Conservation (phyloP, 2,113 vertebrate genomes). For the Oenanthe melanoleuca region DNA sequence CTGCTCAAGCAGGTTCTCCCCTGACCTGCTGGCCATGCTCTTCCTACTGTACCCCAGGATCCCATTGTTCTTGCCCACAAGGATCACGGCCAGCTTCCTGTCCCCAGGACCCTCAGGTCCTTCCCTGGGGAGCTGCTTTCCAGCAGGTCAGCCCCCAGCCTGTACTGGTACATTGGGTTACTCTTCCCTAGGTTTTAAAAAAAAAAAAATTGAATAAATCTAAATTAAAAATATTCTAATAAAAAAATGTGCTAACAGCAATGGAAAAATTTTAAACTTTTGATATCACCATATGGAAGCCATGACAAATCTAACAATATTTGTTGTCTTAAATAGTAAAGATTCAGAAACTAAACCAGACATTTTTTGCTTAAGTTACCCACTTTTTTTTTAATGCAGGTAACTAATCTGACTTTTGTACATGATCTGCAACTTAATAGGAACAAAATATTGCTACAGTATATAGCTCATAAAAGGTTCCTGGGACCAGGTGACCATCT, state of each 20-base stretch:
- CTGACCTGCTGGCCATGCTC: accelerated
- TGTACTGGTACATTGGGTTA: neutral
- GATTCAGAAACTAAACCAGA: neutral
- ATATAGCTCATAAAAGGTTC: neutral
- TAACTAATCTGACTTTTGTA: neutral
- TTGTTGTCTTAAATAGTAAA: neutral
- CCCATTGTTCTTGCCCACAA: neutral
- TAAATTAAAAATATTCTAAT: neutral
- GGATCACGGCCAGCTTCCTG: neutral
- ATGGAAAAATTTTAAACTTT: neutral
- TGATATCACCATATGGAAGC: neutral
- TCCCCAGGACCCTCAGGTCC: neutral
- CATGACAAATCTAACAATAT: neutral
- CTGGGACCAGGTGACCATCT: neutral
- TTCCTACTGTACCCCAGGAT: neutral
- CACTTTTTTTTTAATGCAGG: neutral
- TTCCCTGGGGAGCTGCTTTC: neutral
- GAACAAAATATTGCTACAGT: neutral
- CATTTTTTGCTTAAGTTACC: neutral
- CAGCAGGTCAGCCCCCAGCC: neutral
- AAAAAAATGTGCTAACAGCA: neutral
- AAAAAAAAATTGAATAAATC: neutral
- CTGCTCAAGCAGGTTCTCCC: neutral
- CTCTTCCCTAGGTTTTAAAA: neutral
- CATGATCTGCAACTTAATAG: neutral